Evolutionary conservation across 2,888 invertebrate genomes (phyloP).

Genomic region (Pollenia griseotomentosa): DNA sequence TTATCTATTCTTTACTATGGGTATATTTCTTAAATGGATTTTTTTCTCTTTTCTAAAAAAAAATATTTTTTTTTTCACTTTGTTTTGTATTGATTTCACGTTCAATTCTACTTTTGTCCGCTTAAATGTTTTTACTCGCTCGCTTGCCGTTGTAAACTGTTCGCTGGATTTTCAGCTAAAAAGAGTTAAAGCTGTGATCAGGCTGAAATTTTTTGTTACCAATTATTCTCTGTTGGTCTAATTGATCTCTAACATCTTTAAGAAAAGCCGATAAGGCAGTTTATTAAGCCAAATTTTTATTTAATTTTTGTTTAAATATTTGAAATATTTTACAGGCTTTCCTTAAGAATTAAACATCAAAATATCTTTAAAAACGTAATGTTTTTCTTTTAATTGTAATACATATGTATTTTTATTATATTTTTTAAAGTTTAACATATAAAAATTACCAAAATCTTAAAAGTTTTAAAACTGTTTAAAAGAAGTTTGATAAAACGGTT

Average conservation of each 20-base stretch:
- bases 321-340: too few relatives aligned
- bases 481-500: neutral
- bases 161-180: conserved; percentile 31
- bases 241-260: neutral
- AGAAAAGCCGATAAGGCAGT: neutral
- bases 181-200: conserved; percentile 50
- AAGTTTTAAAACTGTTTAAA: neutral
- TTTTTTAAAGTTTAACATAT: too few relatives aligned
- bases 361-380: too few relatives aligned
- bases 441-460: neutral
- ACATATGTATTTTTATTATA: too few relatives aligned
- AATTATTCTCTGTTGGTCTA: conserved; percentile 27
- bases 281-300: too few relatives aligned
- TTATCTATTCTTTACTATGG: conserved; percentile 8
- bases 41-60: neutral
- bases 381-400: neutral
- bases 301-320: too few relatives aligned
- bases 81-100: neutral
- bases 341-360: too few relatives aligned
- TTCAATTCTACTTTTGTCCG: conserved; percentile 49
- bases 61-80: conserved; percentile 7
- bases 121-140: conserved; percentile 70
- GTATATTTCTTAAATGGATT: conserved; percentile 31
- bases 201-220: neutral
- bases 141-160: conserved; percentile 74